Evolutionary conservation across 2,113 vertebrate genomes (phyloP).

Genomic region (Porphyrio hochstetteri): DNA sequence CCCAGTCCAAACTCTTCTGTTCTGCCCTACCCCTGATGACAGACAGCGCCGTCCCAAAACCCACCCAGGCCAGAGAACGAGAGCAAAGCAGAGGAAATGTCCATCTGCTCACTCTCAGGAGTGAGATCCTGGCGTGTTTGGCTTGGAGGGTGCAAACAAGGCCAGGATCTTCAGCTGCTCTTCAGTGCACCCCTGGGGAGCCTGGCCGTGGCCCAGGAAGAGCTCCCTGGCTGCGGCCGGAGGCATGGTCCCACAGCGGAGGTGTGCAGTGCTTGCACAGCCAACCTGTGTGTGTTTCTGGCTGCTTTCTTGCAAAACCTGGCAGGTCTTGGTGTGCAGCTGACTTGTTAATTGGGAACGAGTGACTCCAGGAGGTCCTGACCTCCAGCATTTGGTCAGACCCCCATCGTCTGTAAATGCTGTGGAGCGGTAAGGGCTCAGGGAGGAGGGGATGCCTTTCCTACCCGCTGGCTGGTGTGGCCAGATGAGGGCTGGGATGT

Average conservation of each 20-base stretch:
- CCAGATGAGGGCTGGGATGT: not conserved
- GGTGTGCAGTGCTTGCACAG: not conserved
- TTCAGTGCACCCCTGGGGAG: not conserved
- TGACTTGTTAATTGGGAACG: not conserved
- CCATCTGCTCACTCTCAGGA: not conserved
- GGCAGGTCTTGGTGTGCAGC: slow-evolving; percentile 29
- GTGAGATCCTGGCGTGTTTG: not conserved
- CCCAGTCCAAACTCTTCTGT: not conserved
- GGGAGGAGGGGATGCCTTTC: not conserved
- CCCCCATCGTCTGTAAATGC: fast-evolving
- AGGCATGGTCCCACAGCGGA: not conserved
- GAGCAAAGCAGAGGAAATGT: not conserved
- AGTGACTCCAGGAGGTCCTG: slow-evolving; percentile 21
- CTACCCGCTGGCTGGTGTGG: not conserved
- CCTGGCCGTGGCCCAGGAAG: not conserved
- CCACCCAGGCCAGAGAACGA: not conserved
- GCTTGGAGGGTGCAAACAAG: not conserved
- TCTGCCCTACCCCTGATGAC: not conserved
- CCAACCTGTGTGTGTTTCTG: not conserved
- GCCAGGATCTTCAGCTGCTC: slow-evolving; percentile 3
- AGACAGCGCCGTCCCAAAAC: not conserved
- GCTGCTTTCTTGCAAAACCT: not conserved
- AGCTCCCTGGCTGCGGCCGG: not conserved
- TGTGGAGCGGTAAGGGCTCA: fast-evolving
- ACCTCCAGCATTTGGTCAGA: not conserved